A percentile compares a stretch with the other conserved stretches of the same genome.
Conservation (phyloP, 2,888 invertebrate species). For the Urechis unicinctus region DNA sequence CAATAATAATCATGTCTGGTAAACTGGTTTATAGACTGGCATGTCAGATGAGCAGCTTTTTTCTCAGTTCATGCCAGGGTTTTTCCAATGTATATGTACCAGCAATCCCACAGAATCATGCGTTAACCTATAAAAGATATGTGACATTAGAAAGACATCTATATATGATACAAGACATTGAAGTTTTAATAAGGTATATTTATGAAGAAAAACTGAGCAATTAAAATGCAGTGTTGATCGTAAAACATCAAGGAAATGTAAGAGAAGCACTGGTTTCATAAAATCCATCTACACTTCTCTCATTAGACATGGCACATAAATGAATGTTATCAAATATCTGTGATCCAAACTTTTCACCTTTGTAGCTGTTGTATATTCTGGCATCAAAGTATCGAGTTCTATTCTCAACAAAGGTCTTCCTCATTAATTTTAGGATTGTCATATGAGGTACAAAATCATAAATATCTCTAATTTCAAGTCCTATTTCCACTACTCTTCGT, state of each 20-base stretch:
- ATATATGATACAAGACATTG: no score
- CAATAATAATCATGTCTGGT: no score
- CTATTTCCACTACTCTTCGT: slow-evolving; percentile 31
- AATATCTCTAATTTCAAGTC: slow-evolving; percentile 44
- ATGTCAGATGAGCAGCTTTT: no score
- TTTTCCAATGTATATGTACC: no score
- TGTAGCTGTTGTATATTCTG: slow-evolving; percentile 35
- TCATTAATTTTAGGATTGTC: slow-evolving; percentile 49
- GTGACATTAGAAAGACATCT: no score
- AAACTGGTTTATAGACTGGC: no score
- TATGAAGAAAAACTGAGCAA: no score
- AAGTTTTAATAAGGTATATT: no score
- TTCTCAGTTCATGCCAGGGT: no score
- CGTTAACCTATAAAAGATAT: no score
- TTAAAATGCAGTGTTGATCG: no score
- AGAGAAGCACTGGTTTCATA: slow-evolving; percentile 22
- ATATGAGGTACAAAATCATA: slow-evolving; percentile 52
- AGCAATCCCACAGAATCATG: no score
- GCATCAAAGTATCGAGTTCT: slow-evolving; percentile 38
- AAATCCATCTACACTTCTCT: slow-evolving; percentile 45
- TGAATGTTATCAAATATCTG: slow-evolving; percentile 42
- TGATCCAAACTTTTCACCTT: slow-evolving; percentile 41
- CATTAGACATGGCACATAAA: slow-evolving; percentile 47
- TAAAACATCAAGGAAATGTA: not conserved
- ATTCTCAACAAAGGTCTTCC: slow-evolving; percentile 34